Evolutionary conservation across 2,113 vertebrate genomes (phyloP).

Genomic region (Mystacornis crossleyi): DNA sequence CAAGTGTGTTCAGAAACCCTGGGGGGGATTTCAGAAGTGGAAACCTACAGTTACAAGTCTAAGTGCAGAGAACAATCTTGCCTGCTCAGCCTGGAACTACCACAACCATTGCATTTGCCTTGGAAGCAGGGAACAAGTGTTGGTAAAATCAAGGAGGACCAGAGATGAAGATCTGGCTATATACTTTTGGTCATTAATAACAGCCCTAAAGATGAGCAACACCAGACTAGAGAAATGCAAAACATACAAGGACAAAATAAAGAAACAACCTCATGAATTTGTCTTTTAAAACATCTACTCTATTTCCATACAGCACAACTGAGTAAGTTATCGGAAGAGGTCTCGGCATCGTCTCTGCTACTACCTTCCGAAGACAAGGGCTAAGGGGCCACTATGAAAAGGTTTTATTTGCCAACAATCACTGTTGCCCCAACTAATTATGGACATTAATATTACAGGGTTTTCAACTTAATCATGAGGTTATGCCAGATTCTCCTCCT

Average conservation of each 20-base stretch:
- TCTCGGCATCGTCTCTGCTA: not conserved
- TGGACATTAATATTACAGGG: not conserved
- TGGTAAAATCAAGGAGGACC: not conserved
- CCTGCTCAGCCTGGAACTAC: not conserved
- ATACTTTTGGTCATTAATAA: not conserved
- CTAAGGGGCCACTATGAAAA: not conserved
- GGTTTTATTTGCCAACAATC: not conserved
- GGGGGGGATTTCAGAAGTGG: not conserved
- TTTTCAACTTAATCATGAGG: not conserved
- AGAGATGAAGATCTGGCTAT: not conserved
- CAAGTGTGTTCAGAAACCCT: not conserved
- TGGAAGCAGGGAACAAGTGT: not conserved
- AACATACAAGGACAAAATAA: not conserved
- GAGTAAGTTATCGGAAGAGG: not conserved
- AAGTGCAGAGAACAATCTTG: not conserved
- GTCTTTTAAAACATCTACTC: not conserved
- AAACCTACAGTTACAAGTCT: not conserved
- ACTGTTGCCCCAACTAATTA: not conserved
- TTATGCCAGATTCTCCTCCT: not conserved
- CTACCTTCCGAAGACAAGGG: not conserved
- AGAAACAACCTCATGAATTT: not conserved
- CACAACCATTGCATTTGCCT: not conserved
- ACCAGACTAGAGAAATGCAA: not conserved
- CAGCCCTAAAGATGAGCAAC: not conserved
- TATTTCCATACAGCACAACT: not conserved